A percentile compares a stretch with the other conserved stretches of the same genome.
Evolutionary conservation across 2,888 invertebrate species (phyloP).

Genomic region (Drosophila cognata): DNA sequence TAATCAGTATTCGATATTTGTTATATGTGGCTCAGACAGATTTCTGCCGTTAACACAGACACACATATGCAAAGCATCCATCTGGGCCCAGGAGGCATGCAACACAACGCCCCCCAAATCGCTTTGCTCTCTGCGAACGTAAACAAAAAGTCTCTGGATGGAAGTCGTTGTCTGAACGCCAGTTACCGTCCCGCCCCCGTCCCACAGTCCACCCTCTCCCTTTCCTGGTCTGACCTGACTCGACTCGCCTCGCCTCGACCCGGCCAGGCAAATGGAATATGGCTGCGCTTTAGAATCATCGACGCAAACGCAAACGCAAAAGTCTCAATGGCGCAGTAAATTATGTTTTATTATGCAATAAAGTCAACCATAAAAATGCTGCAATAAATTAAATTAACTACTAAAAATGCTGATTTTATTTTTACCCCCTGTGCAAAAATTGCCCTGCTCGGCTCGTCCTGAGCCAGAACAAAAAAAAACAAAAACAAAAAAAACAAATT

Average conservation of each 20-base stretch:
- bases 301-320: slow-evolving; percentile 78
- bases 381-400: slow-evolving; percentile 86
- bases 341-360: slow-evolving; percentile 86
- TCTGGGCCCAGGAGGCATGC: slow-evolving; percentile 44
- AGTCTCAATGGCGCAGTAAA: slow-evolving; percentile 85
- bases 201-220: neutral
- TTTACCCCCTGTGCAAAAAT: slow-evolving; percentile 67
- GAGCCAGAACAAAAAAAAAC: slow-evolving; percentile 10
- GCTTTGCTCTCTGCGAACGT: slow-evolving; percentile 27
- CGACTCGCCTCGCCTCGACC: slow-evolving; percentile 1
- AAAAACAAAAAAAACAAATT: slow-evolving; percentile 10
- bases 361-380: slow-evolving; percentile 86
- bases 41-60: neutral
- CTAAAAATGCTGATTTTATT: slow-evolving; percentile 85
- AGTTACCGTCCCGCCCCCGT: slow-evolving; percentile 9
- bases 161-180: slow-evolving; percentile 22
- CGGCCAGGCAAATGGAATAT: slow-evolving; percentile 44
- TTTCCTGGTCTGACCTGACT: neutral
- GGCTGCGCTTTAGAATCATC: slow-evolving; percentile 76
- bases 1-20: slow-evolving; percentile 46
- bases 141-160: slow-evolving; percentile 32
- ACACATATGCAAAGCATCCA: slow-evolving; percentile 21
- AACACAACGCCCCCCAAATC: slow-evolving; percentile 32
- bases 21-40: slow-evolving; percentile 12
- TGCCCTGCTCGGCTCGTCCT: slow-evolving; percentile 29